Evolutionary conservation across 2,113 vertebrate species (phyloP), one percentile per base, ranked within the genome.

Genomic region (Nycticryphes semicollaris): DNA sequence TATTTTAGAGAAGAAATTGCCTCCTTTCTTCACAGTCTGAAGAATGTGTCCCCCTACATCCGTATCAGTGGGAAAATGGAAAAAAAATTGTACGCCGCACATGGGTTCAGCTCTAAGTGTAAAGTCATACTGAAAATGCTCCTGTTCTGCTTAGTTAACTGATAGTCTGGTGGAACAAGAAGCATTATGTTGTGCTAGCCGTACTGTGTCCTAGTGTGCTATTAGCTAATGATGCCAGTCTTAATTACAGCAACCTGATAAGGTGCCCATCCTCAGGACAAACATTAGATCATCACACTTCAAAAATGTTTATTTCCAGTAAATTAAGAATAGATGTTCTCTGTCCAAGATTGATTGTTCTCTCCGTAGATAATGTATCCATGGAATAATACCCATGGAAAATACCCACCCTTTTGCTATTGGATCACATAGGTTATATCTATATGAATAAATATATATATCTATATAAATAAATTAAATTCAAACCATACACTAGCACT

Each of bases 41-140:
- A 75, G 23, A 54, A 63, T 37, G 5, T 30, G 4, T 35, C 6
- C 7, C 7, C 48, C 30, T 51, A 19, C 0, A 1, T 28, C 6
- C 39, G 6, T 43, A 8, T 60, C 69, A 50, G 17, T 7, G 24
- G 7, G 15, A 54, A 77, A 78, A 63, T 18, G 14, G 33, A 31
- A 53, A 30, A n/a, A 43, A 28, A 31, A 3, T 24, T n/a, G 3
- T 77, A 28, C 23, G 11, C 18, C 24, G 33, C 0, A 2, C 1
- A 4, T 27, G 30, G 5, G 15, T 89, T 73, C 41, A 77, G 19
- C 16, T 50, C 35, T 57, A 77, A 53, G 66, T 81, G n/a, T 69
- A 37, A 83, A 62, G 6, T 48, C 16, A 74, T 8, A 9, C 7
- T 59, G 69, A 67, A 80, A 93, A 53, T 57, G 2, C 1, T 67